phyloP scores from a whole-genome alignment of 2,113 vertebrate genomes.

The Ovibos moschatus region DNA sequence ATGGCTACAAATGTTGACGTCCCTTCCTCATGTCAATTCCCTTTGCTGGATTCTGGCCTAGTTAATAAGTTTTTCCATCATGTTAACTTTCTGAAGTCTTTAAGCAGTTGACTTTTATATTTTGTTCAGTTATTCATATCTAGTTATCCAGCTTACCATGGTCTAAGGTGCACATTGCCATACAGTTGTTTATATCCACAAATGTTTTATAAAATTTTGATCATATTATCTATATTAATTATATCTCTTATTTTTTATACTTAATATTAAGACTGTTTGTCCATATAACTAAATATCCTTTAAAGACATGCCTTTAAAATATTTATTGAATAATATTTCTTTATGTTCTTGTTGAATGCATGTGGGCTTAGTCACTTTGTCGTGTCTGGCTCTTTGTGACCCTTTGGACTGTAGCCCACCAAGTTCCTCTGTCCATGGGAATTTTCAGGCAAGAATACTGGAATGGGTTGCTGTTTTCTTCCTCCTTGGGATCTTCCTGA shows the following conservation, averaged over 20 bases:
- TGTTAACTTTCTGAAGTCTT: conserved; percentile 19
- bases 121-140: conserved; percentile 1
- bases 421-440: neutral
- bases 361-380: neutral
- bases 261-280: neutral
- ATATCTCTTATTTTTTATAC: neutral
- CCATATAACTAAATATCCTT: neutral
- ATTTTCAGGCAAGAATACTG: neutral
- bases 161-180: neutral
- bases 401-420: neutral
- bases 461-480: neutral
- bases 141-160: neutral
- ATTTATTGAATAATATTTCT: neutral
- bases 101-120: neutral
- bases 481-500: neutral
- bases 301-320: neutral
- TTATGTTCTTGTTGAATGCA: neutral
- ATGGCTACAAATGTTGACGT: neutral
- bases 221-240: neutral
- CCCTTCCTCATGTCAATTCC: neutral
- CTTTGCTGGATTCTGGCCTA: neutral
- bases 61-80: neutral
- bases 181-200: neutral
- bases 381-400: neutral
- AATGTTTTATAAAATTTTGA: conserved; percentile 37